These are phyloP conservation scores for Polymixis lichenea DNA, from an alignment of 2,888 invertebrate species.

Conservation along the genomic window DNA sequence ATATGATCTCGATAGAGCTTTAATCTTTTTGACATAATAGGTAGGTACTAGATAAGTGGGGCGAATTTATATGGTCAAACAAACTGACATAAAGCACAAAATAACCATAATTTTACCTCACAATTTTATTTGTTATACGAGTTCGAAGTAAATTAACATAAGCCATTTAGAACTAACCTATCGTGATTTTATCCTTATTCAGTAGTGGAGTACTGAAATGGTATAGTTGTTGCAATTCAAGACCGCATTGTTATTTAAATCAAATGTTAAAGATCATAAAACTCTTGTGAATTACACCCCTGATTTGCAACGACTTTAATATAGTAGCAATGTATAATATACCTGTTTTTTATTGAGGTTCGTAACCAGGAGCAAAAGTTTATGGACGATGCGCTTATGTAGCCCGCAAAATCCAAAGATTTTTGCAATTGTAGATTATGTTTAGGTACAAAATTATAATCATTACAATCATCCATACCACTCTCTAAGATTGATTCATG, in stretches of 20 bases:
- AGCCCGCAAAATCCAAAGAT: background rate
- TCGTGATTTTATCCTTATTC: conserved; percentile 11
- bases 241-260: conserved; percentile 7
- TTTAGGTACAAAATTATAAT: background rate
- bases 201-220: conserved; percentile 13
- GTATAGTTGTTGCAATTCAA: background rate
- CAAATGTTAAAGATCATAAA: background rate
- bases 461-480: background rate
- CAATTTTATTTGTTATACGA: conserved; percentile 19
- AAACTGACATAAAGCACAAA: conserved; percentile 20
- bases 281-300: background rate
- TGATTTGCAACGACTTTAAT: conserved; percentile 13
- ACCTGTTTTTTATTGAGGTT: background rate
- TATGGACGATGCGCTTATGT: background rate
- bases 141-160: conserved; percentile 2
- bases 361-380: background rate
- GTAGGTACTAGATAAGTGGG: conserved; percentile 40
- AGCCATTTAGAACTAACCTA: conserved; percentile 23
- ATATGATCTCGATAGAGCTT: conserved; percentile 65
- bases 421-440: background rate
- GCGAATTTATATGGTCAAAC: conserved; percentile 14
- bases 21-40: conserved; percentile 54
- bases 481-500: background rate
- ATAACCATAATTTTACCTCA: conserved; percentile 10
- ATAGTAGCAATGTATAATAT: conserved; percentile 5